Conservation (phyloP, 2,113 vertebrate genomes). For the Saccopteryx leptura region DNA sequence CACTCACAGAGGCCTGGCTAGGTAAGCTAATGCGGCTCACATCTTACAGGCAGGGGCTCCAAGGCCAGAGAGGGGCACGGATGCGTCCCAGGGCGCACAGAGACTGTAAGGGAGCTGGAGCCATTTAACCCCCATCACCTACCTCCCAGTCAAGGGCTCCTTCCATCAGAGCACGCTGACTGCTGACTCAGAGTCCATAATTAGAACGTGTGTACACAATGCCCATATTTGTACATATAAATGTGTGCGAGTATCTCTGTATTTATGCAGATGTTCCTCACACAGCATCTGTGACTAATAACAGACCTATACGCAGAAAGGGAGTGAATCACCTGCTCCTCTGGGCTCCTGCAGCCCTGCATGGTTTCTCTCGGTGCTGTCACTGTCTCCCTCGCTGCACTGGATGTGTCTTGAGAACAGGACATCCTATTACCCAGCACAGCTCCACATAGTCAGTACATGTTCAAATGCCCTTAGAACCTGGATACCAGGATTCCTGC, state of each 20-base stretch:
- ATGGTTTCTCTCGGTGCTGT: neutral
- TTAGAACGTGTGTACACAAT: neutral
- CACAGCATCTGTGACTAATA: neutral
- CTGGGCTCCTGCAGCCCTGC: neutral
- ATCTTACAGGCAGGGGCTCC: neutral
- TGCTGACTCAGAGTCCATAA: neutral
- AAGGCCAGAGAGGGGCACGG: neutral
- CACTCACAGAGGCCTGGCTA: neutral
- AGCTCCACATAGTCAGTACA: neutral
- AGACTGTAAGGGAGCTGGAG: neutral
- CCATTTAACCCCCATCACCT: neutral
- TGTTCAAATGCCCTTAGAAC: slow-evolving; percentile 39
- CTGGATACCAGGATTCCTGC: neutral
- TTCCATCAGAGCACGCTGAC: neutral
- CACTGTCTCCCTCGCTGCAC: neutral
- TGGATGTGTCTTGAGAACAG: neutral
- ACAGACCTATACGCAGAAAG: neutral
- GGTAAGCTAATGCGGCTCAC: neutral
- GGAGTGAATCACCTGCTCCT: neutral
- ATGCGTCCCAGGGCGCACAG: neutral
- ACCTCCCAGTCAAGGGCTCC: neutral
- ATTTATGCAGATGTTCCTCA: neutral
- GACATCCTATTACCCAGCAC: neutral
- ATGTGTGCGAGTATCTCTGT: neutral
- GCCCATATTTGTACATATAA: neutral